Percentiles rank a stretch among this genome's conserved stretches.
Conservation (phyloP, 2,797 vertebrate species). For the Loris lydekkerianus region DNA sequence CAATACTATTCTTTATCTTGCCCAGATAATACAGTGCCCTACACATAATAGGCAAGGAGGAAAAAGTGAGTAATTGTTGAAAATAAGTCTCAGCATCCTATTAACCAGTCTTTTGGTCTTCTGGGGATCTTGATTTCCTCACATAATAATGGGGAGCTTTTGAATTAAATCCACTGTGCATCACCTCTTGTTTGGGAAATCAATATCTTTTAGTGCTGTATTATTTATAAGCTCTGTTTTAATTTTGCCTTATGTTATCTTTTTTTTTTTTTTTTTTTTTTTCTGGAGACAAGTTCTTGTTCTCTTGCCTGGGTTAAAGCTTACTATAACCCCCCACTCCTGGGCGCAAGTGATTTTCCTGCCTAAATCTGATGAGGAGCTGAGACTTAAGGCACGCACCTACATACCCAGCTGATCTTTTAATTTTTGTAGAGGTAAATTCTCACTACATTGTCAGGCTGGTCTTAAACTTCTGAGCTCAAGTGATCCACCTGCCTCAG, state of each 20-base stretch:
- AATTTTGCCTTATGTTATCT: neutral
- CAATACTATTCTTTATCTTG: neutral
- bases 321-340: neutral
- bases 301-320: neutral
- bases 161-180: neutral
- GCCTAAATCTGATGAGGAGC: neutral
- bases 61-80: neutral
- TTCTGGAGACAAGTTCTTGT: neutral
- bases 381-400: neutral
- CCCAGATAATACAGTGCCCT: neutral
- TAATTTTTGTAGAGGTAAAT: neutral
- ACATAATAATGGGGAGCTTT: neutral
- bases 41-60: neutral
- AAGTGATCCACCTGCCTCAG: neutral
- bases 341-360: neutral
- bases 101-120: neutral
- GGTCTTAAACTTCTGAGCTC: neutral
- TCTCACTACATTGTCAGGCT: neutral
- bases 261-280: too few species aligned
- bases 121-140: neutral
- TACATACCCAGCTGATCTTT: neutral
- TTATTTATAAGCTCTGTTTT: neutral
- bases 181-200: neutral
- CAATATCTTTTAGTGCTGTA: neutral
- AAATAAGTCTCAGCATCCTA: neutral